Percentiles rank a stretch among this genome's conserved stretches.
Conservation (phyloP, 2,797 vertebrate species). For the Nyctalus aviator region DNA sequence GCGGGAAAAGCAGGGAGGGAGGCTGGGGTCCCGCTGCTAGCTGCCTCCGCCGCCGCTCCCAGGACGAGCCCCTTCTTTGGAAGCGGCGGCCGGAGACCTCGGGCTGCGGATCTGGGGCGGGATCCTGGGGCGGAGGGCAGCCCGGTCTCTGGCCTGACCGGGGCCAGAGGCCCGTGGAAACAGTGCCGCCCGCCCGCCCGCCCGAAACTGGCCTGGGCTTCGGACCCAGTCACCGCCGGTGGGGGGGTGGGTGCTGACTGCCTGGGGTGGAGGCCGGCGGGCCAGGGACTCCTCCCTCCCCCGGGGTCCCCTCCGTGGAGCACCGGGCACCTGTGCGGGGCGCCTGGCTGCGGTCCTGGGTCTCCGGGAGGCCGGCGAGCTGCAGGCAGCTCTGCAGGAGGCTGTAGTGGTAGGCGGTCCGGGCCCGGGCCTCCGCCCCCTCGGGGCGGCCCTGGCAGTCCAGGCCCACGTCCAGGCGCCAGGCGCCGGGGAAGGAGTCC, state of each 20-base stretch:
- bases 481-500: slow-evolving; percentile 79
- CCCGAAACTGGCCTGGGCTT: background rate
- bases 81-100: background rate
- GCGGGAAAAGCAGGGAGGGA: background rate
- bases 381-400: slow-evolving; percentile 87
- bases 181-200: background rate
- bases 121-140: background rate
- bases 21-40: background rate
- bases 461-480: slow-evolving; percentile 82
- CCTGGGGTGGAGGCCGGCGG: background rate
- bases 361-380: slow-evolving; percentile 88
- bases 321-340: slow-evolving; percentile 84
- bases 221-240: background rate
- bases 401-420: slow-evolving; percentile 83
- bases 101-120: background rate
- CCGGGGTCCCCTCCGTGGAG: background rate
- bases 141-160: background rate
- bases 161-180: background rate
- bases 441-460: slow-evolving; percentile 79
- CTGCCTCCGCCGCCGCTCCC: background rate
- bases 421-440: slow-evolving; percentile 74
- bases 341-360: slow-evolving; percentile 85
- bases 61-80: background rate
- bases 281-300: slow-evolving; percentile 10
- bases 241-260: slow-evolving; percentile 4